Conservation (phyloP, 1,140 invertebrate species). For the Lasioglossum baleicum region DNA sequence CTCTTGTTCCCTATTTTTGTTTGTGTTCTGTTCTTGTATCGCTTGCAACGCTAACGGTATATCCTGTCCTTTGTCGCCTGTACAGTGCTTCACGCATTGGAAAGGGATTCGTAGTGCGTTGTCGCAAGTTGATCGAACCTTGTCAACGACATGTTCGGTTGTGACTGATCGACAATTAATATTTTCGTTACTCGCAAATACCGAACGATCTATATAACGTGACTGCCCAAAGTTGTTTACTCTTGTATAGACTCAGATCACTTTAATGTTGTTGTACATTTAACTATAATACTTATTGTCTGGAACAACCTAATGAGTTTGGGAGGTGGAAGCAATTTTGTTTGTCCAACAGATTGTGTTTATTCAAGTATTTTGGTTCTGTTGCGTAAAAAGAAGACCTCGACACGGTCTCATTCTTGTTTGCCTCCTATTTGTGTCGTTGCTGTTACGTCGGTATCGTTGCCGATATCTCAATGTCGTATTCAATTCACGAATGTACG, state of each 20-base stretch:
- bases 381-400: neutral
- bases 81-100: neutral
- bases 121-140: too few species aligned
- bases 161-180: too few species aligned
- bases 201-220: too few species aligned
- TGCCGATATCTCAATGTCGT: neutral
- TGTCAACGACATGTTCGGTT: too few species aligned
- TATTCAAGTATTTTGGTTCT: conserved; percentile 15
- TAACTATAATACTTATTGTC: conserved; percentile 69
- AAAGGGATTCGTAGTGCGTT: too few species aligned
- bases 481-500: neutral
- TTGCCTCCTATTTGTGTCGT: conserved; percentile 50
- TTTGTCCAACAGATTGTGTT: conserved; percentile 7
- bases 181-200: too few species aligned
- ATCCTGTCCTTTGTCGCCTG: neutral
- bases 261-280: too few species aligned
- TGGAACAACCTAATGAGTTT: conserved; percentile 80
- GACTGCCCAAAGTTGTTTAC: too few species aligned
- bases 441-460: neutral
- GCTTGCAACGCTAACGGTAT: neutral
- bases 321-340: conserved; percentile 60
- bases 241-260: too few species aligned
- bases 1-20: neutral
- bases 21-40: conserved; percentile 5
- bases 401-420: conserved; percentile 25